phyloP scores from a whole-genome alignment of 2,797 vertebrate species.

The Vultur gryphus region DNA sequence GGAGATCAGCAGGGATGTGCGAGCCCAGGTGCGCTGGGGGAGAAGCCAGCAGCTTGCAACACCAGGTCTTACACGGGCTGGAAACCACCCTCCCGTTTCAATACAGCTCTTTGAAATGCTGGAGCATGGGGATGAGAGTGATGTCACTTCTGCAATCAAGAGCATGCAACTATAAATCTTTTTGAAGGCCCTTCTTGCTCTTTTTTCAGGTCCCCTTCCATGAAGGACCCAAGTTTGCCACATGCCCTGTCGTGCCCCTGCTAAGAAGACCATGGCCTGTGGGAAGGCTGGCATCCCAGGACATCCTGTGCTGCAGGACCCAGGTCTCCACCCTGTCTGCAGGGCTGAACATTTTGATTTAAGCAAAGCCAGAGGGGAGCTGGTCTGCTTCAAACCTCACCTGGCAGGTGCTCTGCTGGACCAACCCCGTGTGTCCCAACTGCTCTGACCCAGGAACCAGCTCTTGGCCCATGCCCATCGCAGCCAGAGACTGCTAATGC shows the following conservation, averaged over 20 bases:
- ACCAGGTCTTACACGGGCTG: background rate
- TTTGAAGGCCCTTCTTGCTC: background rate
- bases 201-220: background rate
- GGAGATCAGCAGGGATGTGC: background rate
- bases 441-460: background rate
- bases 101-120: background rate
- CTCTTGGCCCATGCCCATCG: background rate
- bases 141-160: background rate
- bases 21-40: background rate
- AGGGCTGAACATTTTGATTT: background rate
- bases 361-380: background rate
- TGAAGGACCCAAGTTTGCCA: background rate
- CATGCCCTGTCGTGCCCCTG: background rate
- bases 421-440: fast-evolving
- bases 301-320: background rate
- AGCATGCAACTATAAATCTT: background rate
- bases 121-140: background rate
- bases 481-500: background rate
- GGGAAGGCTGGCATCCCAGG: background rate
- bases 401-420: background rate
- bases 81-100: background rate
- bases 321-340: background rate
- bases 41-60: background rate
- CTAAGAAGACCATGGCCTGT: background rate
- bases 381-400: background rate